A percentile compares a stretch with the other conserved stretches of the same genome.
Conservation (phyloP, 2,888 invertebrate species). For the Paralinhomoeus sp. region DNA sequence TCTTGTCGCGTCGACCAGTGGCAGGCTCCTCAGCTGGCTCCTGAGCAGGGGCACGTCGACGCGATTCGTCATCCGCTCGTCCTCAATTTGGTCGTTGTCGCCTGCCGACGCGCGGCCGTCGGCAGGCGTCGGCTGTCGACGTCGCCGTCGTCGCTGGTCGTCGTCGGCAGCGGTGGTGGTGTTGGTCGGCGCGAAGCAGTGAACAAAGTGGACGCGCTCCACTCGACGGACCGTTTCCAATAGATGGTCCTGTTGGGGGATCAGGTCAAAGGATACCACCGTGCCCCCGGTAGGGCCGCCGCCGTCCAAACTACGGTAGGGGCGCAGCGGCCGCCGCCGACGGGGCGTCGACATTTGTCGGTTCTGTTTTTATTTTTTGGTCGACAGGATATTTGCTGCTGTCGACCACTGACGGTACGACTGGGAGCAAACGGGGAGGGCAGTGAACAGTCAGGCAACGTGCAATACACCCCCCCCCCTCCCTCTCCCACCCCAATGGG, state of each 20-base stretch:
- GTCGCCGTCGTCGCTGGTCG: background rate
- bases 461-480: too few relatives aligned
- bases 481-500: too few relatives aligned
- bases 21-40: constrained; percentile 55
- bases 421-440: too few relatives aligned
- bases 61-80: background rate
- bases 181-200: constrained; percentile 51
- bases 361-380: too few relatives aligned
- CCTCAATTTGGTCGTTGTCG: background rate
- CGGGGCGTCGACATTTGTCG: too few relatives aligned
- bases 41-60: constrained; percentile 6
- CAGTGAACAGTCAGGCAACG: too few relatives aligned
- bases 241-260: constrained; percentile 52
- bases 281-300: too few relatives aligned
- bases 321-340: too few relatives aligned
- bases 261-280: too few relatives aligned
- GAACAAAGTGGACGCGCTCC: constrained; percentile 55
- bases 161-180: background rate
- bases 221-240: constrained; percentile 69
- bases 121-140: constrained; percentile 28
- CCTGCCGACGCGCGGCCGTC: constrained; percentile 37
- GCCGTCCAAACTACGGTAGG: too few relatives aligned
- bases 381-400: too few relatives aligned
- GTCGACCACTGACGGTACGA: too few relatives aligned
- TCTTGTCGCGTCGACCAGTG: constrained; percentile 63